Conservation (phyloP, 2,888 invertebrate genomes). For the Athripsodes cinereus region DNA sequence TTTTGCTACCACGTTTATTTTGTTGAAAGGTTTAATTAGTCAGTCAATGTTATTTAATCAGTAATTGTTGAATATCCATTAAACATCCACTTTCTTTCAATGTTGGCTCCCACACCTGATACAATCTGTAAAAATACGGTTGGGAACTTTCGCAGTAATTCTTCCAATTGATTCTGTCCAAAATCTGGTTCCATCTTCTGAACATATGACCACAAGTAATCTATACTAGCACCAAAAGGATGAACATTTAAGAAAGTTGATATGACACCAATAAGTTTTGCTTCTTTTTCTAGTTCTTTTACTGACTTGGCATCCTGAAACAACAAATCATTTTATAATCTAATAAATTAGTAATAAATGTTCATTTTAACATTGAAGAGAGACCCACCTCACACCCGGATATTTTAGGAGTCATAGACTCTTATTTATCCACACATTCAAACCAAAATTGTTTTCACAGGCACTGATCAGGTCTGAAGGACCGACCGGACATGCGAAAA, state of each 20-base stretch:
- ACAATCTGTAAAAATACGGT: conserved; percentile 75
- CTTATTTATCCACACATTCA: no score
- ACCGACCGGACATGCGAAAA: no score
- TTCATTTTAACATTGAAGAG: no score
- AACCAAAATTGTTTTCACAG: conserved; percentile 31
- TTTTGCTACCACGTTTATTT: no score
- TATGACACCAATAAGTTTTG: conserved; percentile 77
- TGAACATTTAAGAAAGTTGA: conserved; percentile 89
- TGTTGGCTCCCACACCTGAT: conserved; percentile 77
- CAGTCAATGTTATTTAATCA: neutral
- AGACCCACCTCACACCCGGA: no score
- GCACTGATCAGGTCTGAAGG: no score
- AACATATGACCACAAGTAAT: conserved; percentile 87
- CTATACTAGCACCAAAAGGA: conserved; percentile 86
- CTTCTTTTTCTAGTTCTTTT: conserved; percentile 49
- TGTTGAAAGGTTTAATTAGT: no score
- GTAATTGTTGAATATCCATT: conserved; percentile 52
- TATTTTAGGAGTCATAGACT: no score
- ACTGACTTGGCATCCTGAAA: conserved; percentile 2
- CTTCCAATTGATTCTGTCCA: conserved; percentile 69
- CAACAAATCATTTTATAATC: conserved; percentile 30
- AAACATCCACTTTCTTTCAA: conserved; percentile 84
- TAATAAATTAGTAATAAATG: neutral
- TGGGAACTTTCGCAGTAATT: conserved; percentile 68
- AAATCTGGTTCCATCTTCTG: conserved; percentile 70